These are phyloP conservation scores for Ophioderma brevispina DNA, from an alignment of 35 echinoderm and acorn worm species.

Conservation along the genomic window DNA sequence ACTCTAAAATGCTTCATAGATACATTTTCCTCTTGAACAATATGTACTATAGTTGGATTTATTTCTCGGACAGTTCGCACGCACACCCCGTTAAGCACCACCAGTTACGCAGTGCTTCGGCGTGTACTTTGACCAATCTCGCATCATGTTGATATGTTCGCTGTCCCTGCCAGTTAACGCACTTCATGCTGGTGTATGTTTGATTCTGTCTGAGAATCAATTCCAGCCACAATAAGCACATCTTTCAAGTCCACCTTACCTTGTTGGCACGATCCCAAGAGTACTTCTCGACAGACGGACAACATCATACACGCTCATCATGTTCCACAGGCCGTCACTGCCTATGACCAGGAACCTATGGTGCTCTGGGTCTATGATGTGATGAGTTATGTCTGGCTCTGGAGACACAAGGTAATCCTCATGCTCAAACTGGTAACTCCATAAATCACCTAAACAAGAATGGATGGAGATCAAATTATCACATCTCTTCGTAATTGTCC, in stretches of 20 bases:
- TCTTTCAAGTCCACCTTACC: too few species aligned
- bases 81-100: too few species aligned
- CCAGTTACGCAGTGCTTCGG: too few species aligned
- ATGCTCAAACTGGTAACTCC: conserved; percentile 87
- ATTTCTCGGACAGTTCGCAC: too few species aligned
- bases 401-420: conserved; percentile 89
- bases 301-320: conserved; percentile 60
- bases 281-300: conserved; percentile 81
- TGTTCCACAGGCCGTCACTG: conserved; percentile 96
- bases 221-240: neutral
- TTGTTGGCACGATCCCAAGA: conserved; percentile 20
- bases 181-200: too few species aligned
- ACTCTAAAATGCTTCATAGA: neutral
- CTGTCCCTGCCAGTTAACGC: too few species aligned
- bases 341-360: conserved; percentile 83
- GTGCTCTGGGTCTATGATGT: conserved; percentile 63
- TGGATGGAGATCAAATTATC: too few species aligned
- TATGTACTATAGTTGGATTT: too few species aligned
- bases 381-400: conserved; percentile 84
- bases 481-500: too few species aligned
- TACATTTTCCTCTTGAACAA: neutral
- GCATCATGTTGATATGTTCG: too few species aligned
- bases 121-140: too few species aligned
- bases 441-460: conserved; percentile 95
- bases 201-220: too few species aligned